Conservation (phyloP, 2,113 vertebrate genomes). For the Myotis davidii region DNA sequence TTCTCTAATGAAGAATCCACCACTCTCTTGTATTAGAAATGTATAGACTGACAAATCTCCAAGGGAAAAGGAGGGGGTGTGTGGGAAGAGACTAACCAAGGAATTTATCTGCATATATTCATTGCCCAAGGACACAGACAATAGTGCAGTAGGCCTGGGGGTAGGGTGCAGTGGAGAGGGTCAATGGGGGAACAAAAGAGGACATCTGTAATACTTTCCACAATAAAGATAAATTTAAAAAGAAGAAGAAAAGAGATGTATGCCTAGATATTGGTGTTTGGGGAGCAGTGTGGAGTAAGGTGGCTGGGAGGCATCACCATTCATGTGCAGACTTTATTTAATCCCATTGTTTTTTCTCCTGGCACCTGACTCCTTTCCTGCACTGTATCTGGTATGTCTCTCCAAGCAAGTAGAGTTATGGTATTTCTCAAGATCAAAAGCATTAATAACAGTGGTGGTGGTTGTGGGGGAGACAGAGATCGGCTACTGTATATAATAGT, state of each 20-base stretch:
- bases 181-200: too few species aligned
- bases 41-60: too few species aligned
- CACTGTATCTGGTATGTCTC: background rate
- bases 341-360: background rate
- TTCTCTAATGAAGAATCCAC: background rate
- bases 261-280: background rate
- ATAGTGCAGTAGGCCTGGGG: too few species aligned
- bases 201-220: too few species aligned
- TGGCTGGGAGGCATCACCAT: background rate
- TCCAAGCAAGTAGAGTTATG: background rate
- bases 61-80: too few species aligned
- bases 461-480: too few species aligned
- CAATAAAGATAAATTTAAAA: too few species aligned
- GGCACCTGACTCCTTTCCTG: background rate
- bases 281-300: background rate
- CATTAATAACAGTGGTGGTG: background rate
- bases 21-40: background rate
- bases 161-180: too few species aligned
- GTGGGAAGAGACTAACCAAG: too few species aligned
- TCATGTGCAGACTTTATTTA: background rate
- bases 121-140: too few species aligned
- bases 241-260: background rate
- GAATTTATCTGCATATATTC: too few species aligned
- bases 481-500: background rate
- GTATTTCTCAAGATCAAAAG: background rate